A percentile compares a stretch with the other conserved stretches of the same genome.
Conservation (phyloP, 2,797 vertebrate genomes). For the Scolopax bukidnonensis region DNA sequence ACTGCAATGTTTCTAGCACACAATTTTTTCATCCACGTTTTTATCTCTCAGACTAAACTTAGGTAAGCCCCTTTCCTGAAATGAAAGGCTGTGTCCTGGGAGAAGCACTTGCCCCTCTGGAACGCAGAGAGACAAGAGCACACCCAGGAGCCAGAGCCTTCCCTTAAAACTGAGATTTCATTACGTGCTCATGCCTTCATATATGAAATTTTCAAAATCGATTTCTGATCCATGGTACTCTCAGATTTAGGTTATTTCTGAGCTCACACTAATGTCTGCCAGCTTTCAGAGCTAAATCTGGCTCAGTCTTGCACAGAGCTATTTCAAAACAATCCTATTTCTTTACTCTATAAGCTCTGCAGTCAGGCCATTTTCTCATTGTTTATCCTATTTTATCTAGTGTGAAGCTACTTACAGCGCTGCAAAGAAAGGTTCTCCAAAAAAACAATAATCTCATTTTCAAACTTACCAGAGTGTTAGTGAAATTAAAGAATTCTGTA, state of each 20-base stretch:
- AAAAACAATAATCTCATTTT: too few relatives aligned
- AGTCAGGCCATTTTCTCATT: too few relatives aligned
- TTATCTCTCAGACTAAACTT: neutral
- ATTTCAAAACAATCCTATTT: too few relatives aligned
- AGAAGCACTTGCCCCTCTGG: neutral
- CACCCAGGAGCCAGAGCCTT: neutral
- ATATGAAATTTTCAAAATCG: neutral
- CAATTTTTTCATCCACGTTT: neutral
- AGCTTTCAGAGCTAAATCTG: too few relatives aligned
- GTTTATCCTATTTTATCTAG: too few relatives aligned
- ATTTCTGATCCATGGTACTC: neutral
- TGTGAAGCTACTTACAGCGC: too few relatives aligned
- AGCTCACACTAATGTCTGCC: too few relatives aligned
- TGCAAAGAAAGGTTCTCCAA: too few relatives aligned
- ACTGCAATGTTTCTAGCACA: neutral
- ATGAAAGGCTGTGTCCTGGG: neutral
- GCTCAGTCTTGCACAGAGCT: too few relatives aligned
- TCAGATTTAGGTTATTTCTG: neutral
- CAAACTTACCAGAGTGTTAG: too few relatives aligned
- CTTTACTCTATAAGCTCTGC: too few relatives aligned
- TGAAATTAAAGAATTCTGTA: too few relatives aligned
- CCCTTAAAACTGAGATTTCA: neutral
- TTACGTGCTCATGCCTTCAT: neutral
- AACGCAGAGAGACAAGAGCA: rapidly evolving
- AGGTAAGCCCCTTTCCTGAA: neutral